Percentiles rank a stretch among this genome's conserved stretches.
phyloP scores from a whole-genome alignment of 1,140 invertebrate species.

The Acromyrmex charruanus region DNA sequence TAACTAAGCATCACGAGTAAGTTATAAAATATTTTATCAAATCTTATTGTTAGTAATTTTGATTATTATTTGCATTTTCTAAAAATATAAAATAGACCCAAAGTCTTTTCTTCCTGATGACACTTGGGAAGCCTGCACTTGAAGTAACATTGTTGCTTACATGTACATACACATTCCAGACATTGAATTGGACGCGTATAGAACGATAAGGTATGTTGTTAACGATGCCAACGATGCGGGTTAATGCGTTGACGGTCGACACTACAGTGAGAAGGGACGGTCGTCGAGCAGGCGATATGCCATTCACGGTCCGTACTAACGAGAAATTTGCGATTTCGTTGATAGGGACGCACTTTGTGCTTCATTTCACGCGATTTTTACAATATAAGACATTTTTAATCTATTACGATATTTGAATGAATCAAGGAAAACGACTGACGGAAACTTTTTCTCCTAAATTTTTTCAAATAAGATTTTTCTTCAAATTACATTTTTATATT shows the following conservation, averaged over 20 bases:
- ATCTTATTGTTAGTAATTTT: neutral
- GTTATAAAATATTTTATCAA: neutral
- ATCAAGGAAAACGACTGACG: constrained; percentile 33
- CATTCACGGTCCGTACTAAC: constrained; percentile 73
- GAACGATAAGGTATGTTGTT: constrained; percentile 83
- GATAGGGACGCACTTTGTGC: neutral
- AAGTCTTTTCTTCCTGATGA: neutral
- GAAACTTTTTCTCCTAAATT: constrained; percentile 24
- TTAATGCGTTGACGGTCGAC: constrained; percentile 77
- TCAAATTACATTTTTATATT: neutral
- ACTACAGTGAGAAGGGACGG: constrained; percentile 45
- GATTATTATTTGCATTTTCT: neutral
- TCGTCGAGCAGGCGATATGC: constrained; percentile 64
- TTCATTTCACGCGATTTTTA: constrained; percentile 8
- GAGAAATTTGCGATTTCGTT: constrained; percentile 82
- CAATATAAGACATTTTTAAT: constrained; percentile 59
- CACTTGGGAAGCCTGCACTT: constrained; percentile 41
- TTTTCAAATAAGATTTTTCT: constrained; percentile 14
- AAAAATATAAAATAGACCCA: neutral
- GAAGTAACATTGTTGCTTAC: constrained; percentile 67
- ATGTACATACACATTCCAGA: constrained; percentile 76
- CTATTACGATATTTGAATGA: neutral
- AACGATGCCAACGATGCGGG: constrained; percentile 80
- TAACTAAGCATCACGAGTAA: neutral
- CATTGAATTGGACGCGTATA: constrained; percentile 67